Conservation (phyloP, 1,140 invertebrate species). For the Cydia pomonella region DNA sequence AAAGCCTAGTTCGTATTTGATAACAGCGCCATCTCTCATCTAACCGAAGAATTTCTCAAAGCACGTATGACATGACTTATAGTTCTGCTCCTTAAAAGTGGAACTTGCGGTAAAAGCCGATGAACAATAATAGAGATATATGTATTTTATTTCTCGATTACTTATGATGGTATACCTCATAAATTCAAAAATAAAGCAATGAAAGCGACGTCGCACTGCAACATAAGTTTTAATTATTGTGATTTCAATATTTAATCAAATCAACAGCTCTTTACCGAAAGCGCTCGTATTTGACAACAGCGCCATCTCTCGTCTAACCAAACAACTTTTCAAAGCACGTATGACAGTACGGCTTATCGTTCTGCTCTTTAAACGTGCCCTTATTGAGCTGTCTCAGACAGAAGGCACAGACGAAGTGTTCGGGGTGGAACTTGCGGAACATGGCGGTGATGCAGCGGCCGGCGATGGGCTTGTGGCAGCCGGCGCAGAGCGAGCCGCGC, state of each 20-base stretch:
- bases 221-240: too few species aligned
- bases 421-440: conserved; percentile 99
- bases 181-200: conserved; percentile 22
- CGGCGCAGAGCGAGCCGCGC: conserved; percentile 96
- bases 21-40: background rate
- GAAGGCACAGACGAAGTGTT: conserved; percentile 99
- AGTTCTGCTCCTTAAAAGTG: conserved; percentile 98
- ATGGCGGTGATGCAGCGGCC: conserved; percentile 99
- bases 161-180: too few species aligned
- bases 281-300: conserved; percentile 13
- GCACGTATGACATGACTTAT: conserved; percentile 98
- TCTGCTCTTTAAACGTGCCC: conserved; percentile 98
- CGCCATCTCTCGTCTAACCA: conserved; percentile 81
- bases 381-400: conserved; percentile 98
- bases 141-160: too few species aligned
- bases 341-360: conserved; percentile 99
- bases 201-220: too few species aligned
- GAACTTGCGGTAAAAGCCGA: too few species aligned
- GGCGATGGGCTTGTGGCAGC: conserved; percentile 98
- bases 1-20: too few species aligned
- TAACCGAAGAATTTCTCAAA: conserved; percentile 96
- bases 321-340: conserved; percentile 98
- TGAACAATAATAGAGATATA: too few species aligned
- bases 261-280: background rate
- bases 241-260: background rate